Base-by-base conservation (phyloP, 1,140 invertebrate genomes). In the Drosophila parabipectinata region DNA sequence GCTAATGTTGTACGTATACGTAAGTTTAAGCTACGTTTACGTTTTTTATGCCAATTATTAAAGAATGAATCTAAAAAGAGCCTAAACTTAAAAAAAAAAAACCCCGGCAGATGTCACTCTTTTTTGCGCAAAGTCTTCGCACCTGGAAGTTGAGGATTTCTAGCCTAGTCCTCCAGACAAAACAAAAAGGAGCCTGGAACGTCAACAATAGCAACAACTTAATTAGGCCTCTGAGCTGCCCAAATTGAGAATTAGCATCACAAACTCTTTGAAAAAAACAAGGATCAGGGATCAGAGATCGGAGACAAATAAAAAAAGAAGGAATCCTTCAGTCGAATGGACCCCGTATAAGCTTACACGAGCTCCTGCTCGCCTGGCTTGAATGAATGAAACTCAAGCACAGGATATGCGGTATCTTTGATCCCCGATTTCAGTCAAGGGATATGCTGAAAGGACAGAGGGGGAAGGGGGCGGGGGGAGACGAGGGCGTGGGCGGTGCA, bases 301-400 rank as follows among this genome's bases (percentile, higher is more conserved):
- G 34, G 34, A 37, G 34, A 37, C 34, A 10, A 37, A 37, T 1
- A 18, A 18, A 18, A 37, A 34, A 37, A 37, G 26, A 15, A 55
- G 50, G 30, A 68, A 32, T 47, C 44, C 44, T 47, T 10, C 44
- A 21, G 44, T 6, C 21, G 66, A 39, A 68, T 68, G 34, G 24
- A 69, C 47, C 52, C 61, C 67, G 50, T 58, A 68, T 44, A 81
- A 78, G 61, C 61, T 78, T 56, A 81, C 63, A 41, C 18, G 41
- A 51, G 61, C 34, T 51, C 37, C 51, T 78, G 54, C 34, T 37
- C 34, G 2, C 34, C 34, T 8, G 61, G 47, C 32, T 26, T 64
- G 32, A 79, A 79, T 80, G 79, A 82, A 82, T 82, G 79, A 82
- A 82, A 82, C 75, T 82, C 75, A 82, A 82, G 79, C 75, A 82